phyloP scores from a whole-genome alignment of 2,888 invertebrate species.

The Aphodius sticticus region DNA sequence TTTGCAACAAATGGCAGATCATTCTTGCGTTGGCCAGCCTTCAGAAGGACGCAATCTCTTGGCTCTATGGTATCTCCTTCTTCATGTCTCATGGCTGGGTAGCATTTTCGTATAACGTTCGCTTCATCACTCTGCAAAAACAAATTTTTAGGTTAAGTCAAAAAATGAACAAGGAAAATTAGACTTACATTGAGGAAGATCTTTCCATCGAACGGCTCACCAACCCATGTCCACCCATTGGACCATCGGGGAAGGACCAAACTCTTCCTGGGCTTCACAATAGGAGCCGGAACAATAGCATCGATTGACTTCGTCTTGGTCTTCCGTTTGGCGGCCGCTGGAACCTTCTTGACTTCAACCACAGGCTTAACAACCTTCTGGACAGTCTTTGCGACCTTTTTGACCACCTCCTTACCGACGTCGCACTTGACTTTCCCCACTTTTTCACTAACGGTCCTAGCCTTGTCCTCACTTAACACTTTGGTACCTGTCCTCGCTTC shows the following conservation, averaged over 20 bases:
- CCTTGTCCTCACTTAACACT: conserved; percentile 17
- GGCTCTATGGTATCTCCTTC: conserved; percentile 88
- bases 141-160: conserved; percentile 17
- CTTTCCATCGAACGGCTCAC: conserved; percentile 81
- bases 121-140: conserved; percentile 75
- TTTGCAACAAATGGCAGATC: conserved; percentile 95
- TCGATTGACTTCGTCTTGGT: conserved; percentile 49
- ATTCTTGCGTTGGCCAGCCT: conserved; percentile 82
- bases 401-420: conserved; percentile 60
- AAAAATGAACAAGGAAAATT: too few relatives aligned
- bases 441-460: conserved; percentile 25
- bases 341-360: conserved; percentile 42
- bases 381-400: conserved; percentile 26
- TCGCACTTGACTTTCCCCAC: conserved; percentile 61
- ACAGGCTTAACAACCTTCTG: conserved; percentile 36
- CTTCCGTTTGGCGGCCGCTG: conserved; percentile 50
- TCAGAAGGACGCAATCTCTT: conserved; percentile 90
- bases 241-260: conserved; percentile 75
- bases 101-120: conserved; percentile 81
- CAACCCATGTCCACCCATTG: conserved; percentile 94
- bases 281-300: conserved; percentile 44
- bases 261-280: conserved; percentile 51
- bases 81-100: conserved; percentile 87
- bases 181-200: conserved; percentile 86
- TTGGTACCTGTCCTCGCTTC: conserved; percentile 46